These are phyloP conservation scores for Porites lutea DNA, from an alignment of 64 coral and sea anemone genomes.

Conservation along the genomic window DNA sequence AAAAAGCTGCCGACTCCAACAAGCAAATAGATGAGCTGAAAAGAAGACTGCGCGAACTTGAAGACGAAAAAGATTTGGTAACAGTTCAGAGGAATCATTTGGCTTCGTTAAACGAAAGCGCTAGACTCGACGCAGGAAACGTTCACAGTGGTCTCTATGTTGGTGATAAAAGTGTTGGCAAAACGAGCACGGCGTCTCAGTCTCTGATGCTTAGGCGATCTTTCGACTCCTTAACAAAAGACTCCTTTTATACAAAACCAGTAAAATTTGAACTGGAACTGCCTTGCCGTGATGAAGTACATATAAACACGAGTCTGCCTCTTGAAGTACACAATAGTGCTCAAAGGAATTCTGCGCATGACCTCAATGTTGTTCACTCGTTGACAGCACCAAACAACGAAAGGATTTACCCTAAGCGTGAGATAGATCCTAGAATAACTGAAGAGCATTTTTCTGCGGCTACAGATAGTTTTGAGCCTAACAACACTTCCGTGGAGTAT, in stretches of 20 bases:
- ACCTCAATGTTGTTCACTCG: neutral
- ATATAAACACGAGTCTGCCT: slow-evolving; percentile 14
- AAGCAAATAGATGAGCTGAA: slow-evolving; percentile 66
- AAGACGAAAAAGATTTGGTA: slow-evolving; percentile 53
- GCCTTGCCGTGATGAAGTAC: slow-evolving; percentile 11
- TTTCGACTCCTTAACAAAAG: neutral
- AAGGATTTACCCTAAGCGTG: neutral
- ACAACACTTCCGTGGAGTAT: neutral
- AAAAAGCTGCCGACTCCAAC: slow-evolving; percentile 28
- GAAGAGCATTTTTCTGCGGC: neutral
- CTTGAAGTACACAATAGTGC: neutral
- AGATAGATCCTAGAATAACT: neutral
- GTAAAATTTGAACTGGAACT: slow-evolving; percentile 23
- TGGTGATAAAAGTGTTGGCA: neutral
- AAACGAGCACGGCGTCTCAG: neutral
- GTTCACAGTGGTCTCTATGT: neutral
- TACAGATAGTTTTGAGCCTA: neutral
- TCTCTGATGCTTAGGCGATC: neutral
- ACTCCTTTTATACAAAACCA: neutral
- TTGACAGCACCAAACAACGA: neutral
- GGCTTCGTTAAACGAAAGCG: neutral
- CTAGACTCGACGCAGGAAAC: neutral
- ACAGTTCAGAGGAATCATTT: slow-evolving; percentile 54
- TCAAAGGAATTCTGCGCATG: neutral
- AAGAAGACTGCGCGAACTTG: slow-evolving; percentile 43